These are phyloP conservation scores for Sialis fuliginosa DNA, from an alignment of 2,888 invertebrate genomes.

Conservation along the genomic window DNA sequence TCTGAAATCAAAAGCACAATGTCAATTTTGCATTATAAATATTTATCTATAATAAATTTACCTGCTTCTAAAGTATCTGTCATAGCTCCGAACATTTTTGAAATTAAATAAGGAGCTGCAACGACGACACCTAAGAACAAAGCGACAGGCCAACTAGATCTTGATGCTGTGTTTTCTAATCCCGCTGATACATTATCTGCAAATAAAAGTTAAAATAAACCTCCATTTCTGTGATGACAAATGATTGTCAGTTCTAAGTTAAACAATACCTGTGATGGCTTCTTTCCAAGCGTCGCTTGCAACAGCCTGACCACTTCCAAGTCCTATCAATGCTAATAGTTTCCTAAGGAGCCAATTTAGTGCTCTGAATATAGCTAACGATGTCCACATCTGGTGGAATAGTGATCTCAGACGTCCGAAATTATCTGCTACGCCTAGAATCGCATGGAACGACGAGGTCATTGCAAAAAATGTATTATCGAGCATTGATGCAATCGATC, in stretches of 20 bases:
- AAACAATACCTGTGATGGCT: slow-evolving; percentile 23
- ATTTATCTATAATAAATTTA: background rate
- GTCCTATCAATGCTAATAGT: slow-evolving; percentile 49
- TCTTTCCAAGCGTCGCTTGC: slow-evolving; percentile 25
- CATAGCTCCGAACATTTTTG: slow-evolving; percentile 45
- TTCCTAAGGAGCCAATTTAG: slow-evolving; percentile 66
- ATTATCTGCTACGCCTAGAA: slow-evolving; percentile 91
- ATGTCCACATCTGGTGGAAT: slow-evolving; percentile 73
- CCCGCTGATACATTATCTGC: slow-evolving; percentile 12
- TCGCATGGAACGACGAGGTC: slow-evolving; percentile 88
- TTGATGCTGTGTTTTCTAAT: background rate
- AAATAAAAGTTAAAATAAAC: slow-evolving; percentile 20
- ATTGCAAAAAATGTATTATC: slow-evolving; percentile 93
- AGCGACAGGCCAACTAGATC: slow-evolving; percentile 70
- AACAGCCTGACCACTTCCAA: slow-evolving; percentile 28
- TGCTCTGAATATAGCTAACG: slow-evolving; percentile 65
- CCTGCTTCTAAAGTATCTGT: background rate
- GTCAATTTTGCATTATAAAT: background rate
- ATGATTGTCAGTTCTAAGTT: slow-evolving; percentile 16
- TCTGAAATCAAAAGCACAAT: background rate
- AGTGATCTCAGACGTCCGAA: slow-evolving; percentile 68
- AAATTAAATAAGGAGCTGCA: slow-evolving; percentile 82
- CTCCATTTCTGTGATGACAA: slow-evolving; percentile 21
- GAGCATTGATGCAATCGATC: slow-evolving; percentile 89
- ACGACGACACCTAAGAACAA: slow-evolving; percentile 78